Percentiles rank a stretch among this genome's conserved stretches.
phyloP scores from a whole-genome alignment of 2,113 vertebrate species.

The Periophthalmodon schlosseri region DNA sequence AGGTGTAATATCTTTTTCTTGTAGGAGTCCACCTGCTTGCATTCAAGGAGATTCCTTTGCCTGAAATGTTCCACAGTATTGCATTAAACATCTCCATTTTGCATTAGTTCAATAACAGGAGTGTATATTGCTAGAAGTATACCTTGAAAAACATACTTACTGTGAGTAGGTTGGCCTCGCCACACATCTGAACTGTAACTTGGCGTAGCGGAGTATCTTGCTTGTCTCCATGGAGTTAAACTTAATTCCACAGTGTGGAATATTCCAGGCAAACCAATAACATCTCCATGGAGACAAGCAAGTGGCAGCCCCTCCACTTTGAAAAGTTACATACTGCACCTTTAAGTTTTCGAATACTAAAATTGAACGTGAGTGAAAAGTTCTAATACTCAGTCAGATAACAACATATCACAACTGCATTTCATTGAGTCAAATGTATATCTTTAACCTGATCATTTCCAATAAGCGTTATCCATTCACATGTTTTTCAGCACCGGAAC shows the following conservation, averaged over 20 bases:
- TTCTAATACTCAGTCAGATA: background rate
- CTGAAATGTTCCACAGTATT: background rate
- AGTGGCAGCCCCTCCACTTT: too few relatives aligned
- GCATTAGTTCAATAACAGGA: background rate
- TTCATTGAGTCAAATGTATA: background rate
- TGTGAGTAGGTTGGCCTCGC: too few relatives aligned
- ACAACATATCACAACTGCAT: background rate
- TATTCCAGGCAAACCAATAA: too few relatives aligned
- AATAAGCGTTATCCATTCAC: background rate
- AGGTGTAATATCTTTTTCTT: background rate
- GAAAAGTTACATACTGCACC: too few relatives aligned
- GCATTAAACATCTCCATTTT: background rate
- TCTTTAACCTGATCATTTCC: background rate
- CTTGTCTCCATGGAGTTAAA: too few relatives aligned
- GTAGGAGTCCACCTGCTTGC: background rate
- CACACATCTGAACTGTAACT: too few relatives aligned
- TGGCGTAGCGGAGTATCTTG: too few relatives aligned
- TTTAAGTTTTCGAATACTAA: too few relatives aligned
- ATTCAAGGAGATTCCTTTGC: background rate
- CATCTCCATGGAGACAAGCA: too few relatives aligned
- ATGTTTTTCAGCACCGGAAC: conserved; percentile 46
- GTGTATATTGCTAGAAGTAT: background rate
- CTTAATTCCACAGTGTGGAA: too few relatives aligned
- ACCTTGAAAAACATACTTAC: background rate
- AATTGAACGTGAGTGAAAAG: too few relatives aligned